A percentile compares a stretch with the other conserved stretches of the same genome.
Evolutionary conservation across 2,888 invertebrate species (phyloP).

Genomic region (Ochlodes sylvanus): DNA sequence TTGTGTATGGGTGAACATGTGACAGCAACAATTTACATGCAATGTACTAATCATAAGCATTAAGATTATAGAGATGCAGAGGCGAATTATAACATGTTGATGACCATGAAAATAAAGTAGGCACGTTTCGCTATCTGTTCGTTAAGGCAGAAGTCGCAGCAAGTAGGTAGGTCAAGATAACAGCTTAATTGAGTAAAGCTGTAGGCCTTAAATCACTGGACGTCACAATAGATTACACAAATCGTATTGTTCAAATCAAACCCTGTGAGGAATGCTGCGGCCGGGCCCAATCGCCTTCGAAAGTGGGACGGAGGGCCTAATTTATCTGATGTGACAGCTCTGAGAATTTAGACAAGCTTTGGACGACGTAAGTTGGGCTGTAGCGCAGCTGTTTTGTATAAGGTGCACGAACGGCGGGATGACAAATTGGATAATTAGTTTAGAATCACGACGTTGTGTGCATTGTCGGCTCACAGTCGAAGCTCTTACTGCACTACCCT

Average conservation of each 20-base stretch:
- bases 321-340: constrained; percentile 68
- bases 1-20: background rate
- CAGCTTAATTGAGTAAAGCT: constrained; percentile 34
- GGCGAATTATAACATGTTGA: constrained; percentile 10
- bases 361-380: constrained; percentile 47
- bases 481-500: constrained; percentile 46
- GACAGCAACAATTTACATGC: background rate
- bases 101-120: constrained; percentile 7
- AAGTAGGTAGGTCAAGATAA: constrained; percentile 11
- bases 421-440: constrained; percentile 72
- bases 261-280: constrained; percentile 64
- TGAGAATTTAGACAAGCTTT: constrained; percentile 55
- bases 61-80: constrained; percentile 16
- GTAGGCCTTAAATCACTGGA: constrained; percentile 31
- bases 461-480: constrained; percentile 43
- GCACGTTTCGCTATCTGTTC: background rate
- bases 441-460: constrained; percentile 56
- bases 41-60: constrained; percentile 9
- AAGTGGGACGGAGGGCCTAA: constrained; percentile 62
- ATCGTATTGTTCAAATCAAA: constrained; percentile 38
- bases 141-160: background rate
- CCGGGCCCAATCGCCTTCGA: constrained; percentile 61
- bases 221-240: constrained; percentile 35
- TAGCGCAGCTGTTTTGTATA: constrained; percentile 52
- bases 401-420: constrained; percentile 53